Evolutionary conservation across 2,888 invertebrate species (phyloP).

Genomic region (Nudaria mundana): DNA sequence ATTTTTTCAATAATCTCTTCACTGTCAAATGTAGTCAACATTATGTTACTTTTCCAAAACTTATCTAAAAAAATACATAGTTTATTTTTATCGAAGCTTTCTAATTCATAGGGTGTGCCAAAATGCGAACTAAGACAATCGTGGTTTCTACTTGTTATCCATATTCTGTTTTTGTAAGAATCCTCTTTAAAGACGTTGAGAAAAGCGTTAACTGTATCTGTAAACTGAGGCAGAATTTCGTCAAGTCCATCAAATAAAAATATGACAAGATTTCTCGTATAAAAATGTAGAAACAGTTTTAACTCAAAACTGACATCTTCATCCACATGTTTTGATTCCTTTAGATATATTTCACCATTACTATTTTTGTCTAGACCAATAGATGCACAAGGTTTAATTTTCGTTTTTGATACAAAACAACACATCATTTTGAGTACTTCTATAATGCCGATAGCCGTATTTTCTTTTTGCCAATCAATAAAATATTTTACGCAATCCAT

Average conservation of each 20-base stretch:
- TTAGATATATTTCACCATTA: not conserved
- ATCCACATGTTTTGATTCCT: not conserved
- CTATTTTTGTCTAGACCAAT: not conserved
- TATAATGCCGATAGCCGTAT: not conserved
- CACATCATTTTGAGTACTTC: not conserved
- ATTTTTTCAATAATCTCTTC: slow-evolving; percentile 1
- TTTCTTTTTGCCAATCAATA: not conserved
- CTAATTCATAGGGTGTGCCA: not conserved
- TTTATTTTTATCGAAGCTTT: not conserved
- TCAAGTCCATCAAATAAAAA: slow-evolving; percentile 19
- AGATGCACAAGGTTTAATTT: not conserved
- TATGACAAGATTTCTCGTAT: slow-evolving; percentile 4
- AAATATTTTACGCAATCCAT: not conserved
- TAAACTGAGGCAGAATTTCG: slow-evolving; percentile 13
- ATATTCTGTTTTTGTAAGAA: not conserved
- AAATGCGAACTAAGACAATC: not conserved
- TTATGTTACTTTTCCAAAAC: slow-evolving; percentile 4
- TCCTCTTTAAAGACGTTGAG: not conserved
- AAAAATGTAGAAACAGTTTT: slow-evolving; percentile 9
- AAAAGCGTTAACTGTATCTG: slow-evolving; percentile 2
- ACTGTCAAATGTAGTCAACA: not conserved
- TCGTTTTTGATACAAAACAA: not conserved
- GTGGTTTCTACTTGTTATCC: not conserved
- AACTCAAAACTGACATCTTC: not conserved
- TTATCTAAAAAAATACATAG: not conserved